Base-by-base conservation (phyloP, 2,888 invertebrate species). In the Agrilus biguttatus region DNA sequence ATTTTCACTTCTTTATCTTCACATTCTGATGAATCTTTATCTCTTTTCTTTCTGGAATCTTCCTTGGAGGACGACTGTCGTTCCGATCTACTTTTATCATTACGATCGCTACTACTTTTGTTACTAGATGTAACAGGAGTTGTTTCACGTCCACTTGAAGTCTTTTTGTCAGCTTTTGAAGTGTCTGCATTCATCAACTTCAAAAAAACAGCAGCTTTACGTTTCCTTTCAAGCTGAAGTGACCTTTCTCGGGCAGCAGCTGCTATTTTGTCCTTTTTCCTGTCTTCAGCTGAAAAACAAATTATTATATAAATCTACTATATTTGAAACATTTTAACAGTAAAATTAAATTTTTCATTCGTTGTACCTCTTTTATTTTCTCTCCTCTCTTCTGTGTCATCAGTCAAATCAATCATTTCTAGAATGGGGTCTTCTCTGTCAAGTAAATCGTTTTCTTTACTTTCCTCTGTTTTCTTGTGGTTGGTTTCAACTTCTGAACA, bases 201-300 rank as follows among this genome's bases (percentile, higher is more conserved):
- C 66, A 57, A 72, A 63, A 92, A 90, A 58, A 84, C 83, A 8
- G 86, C 82, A 0, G 89, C 90, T 53, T 84, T 82, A 21, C 78
- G 77, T 51, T 87, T 81, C 1, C 91, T 67, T 59, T 87, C 87
- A 51, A 78, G 57, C 55, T 85, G 83, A 45, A 82, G 48, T 50
- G 75, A 56, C 63, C 77, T 65, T 61, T 80, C 69, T 54, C 73
- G 52, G 47, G 81, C 69, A 46, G 69, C 63, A 45, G 68, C 61
- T 2, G 72, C 71, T 45, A 76, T 54, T 54, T 74, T 75, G 47
- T 77, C 76, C 55, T 72, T 77, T 1, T 75, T 66, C 43, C 71
- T 71, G 47, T 77, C 75, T 50, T 77, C 77, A 6, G 71, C 70
- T 71, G 41, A 38, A 53, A 49, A 8, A 8, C 13, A 13, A 14